Base-by-base conservation (phyloP, 2,888 invertebrate species). In the Eilema caniola region DNA sequence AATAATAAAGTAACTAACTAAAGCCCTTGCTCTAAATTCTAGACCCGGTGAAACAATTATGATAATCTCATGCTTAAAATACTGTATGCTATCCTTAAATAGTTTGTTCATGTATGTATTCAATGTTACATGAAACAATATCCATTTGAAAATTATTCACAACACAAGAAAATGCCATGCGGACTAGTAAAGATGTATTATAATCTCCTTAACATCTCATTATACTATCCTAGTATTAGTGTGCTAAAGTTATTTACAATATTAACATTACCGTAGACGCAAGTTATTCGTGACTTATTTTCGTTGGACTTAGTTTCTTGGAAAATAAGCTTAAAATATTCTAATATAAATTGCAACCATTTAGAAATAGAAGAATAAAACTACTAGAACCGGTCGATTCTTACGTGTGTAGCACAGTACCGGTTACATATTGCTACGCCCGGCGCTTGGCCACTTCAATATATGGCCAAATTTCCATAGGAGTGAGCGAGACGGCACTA, bases 21-120 rank as follows among this genome's bases (percentile, higher is more conserved):
- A 71, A 65, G 69, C 74, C 73, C 76, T 72, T 68, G 68, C 72
- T 56, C 28, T 78, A 74, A 69, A 73, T 71, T 66, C 72, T 67
- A 37, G 66, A 70, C 72, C 72, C 79, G 81, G 81, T 81, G 81
- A 81, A 78, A 79, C 79, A 75, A 75, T 77, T 71, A 77, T 67
- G 72, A 78, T 80, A 79, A 78, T 72, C 76, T 81, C 81, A 75
- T 74, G 72, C 69, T 81, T 78, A 76, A 61, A 71, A 73, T 68
- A 66, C 67, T 73, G 24, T 72, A 72, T 66, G 62, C 70, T 81
- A 74, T 70, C 66, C 47, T 37, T 80, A 81, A 71, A 70, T 75
- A 69, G 24, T 60, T 80, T 77, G 79, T 77, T 81, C 79, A 71
- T 75, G 72, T 60, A 56, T 73, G 28, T n/a, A 57, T 67, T 74